Evolutionary conservation across 2,888 invertebrate species (phyloP).

Genomic region (Tachystola acroxantha): DNA sequence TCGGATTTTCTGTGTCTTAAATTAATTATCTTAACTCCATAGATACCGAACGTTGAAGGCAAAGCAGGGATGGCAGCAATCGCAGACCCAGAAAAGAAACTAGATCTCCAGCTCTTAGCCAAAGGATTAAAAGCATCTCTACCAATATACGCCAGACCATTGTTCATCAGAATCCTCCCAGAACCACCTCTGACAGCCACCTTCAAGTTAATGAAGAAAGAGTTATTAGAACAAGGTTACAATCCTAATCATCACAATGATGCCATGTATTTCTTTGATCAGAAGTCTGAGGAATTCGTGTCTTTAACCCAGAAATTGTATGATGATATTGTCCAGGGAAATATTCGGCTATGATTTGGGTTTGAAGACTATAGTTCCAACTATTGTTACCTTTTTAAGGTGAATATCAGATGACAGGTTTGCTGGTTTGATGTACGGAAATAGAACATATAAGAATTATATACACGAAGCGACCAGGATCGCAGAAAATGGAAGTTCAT

Average conservation of each 20-base stretch:
- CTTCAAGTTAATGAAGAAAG: constrained; percentile 95
- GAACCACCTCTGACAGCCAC: constrained; percentile 90
- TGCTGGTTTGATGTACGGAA: no score
- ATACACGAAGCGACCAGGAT: no score
- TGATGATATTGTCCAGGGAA: constrained; percentile 66
- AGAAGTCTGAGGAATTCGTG: constrained; percentile 61
- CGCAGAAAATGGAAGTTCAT: no score
- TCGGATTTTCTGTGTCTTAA: no score
- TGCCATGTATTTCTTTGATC: constrained; percentile 82
- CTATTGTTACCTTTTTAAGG: no score
- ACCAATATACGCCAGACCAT: constrained; percentile 90
- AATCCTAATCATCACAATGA: constrained; percentile 81
- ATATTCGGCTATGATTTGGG: constrained; percentile 65
- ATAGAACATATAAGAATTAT: no score
- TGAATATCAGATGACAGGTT: no score
- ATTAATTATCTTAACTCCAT: no score
- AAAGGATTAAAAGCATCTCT: constrained; percentile 74
- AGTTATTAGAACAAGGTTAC: constrained; percentile 89
- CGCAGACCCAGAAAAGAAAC: constrained; percentile 82
- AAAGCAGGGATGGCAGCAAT: constrained; percentile 97
- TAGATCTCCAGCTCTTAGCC: constrained; percentile 77
- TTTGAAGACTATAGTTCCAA: background rate
- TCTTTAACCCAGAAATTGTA: constrained; percentile 64
- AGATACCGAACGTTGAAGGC: constrained; percentile 90
- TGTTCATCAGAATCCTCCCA: constrained; percentile 89